A percentile compares a stretch with the other conserved stretches of the same genome.
Conservation (phyloP, 2,113 vertebrate species). For the Clarias magur region DNA sequence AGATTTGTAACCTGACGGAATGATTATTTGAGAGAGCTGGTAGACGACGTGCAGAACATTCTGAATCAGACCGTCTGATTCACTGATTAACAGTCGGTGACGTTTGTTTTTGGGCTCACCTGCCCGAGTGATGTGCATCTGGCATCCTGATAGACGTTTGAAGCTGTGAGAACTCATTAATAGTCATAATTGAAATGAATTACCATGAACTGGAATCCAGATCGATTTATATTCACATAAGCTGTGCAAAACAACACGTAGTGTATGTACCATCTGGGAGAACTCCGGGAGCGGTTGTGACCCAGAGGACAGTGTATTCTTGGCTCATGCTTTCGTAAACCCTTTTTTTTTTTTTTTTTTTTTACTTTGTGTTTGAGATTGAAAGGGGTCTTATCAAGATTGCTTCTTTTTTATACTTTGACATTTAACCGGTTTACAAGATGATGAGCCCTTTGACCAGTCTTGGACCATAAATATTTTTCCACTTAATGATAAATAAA, state of each 20-base stretch:
- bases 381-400: background rate
- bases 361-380: background rate
- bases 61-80: constrained; percentile 18
- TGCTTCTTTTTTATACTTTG: background rate
- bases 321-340: background rate
- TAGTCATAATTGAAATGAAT: constrained; percentile 14
- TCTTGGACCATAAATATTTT: background rate
- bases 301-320: background rate
- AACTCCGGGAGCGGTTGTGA: background rate
- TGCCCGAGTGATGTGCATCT: constrained; percentile 5
- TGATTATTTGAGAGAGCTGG: background rate
- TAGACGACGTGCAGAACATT: background rate
- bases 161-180: background rate
- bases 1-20: background rate
- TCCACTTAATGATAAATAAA: background rate
- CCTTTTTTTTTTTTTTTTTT: too few relatives aligned
- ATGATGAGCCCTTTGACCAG: background rate
- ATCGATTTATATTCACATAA: background rate
- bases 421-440: background rate
- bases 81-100: constrained; percentile 8
- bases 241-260: background rate
- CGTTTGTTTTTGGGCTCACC: constrained; percentile 15
- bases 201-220: constrained; percentile 10
- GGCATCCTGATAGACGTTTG: background rate
- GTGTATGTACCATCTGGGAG: background rate